A percentile compares a stretch with the other conserved stretches of the same genome.
phyloP scores from a whole-genome alignment of 2,797 vertebrate species.

The Pseudopleuronectes americanus region DNA sequence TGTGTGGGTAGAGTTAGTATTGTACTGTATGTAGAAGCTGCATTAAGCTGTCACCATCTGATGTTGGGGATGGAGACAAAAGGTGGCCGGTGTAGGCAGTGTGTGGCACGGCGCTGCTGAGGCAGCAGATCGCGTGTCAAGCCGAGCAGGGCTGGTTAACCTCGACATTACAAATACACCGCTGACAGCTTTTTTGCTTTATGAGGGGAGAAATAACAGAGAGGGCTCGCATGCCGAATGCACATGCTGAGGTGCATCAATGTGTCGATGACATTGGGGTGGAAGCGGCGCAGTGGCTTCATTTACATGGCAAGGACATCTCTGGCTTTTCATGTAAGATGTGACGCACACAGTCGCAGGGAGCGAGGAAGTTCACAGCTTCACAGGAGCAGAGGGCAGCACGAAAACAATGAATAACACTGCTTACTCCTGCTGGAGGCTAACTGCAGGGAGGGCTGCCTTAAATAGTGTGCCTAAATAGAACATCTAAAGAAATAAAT shows the following conservation, averaged over 20 bases:
- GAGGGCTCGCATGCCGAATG: background rate
- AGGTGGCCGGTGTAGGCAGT: constrained; percentile 59
- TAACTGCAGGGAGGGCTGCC: background rate
- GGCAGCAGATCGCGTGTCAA: constrained; percentile 62
- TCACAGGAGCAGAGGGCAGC: constrained; percentile 17
- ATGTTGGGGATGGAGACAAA: constrained; percentile 55
- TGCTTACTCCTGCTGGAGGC: background rate
- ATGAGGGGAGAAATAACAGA: constrained; percentile 24
- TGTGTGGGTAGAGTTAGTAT: constrained; percentile 18
- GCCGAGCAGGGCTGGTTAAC: constrained; percentile 64
- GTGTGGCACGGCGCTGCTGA: constrained; percentile 46
- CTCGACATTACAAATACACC: constrained; percentile 64
- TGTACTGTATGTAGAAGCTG: constrained; percentile 20
- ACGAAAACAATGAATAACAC: constrained; percentile 36
- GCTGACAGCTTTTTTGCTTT: constrained; percentile 57
- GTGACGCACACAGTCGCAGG: constrained; percentile 50
- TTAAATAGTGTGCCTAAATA: background rate
- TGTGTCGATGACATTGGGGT: constrained; percentile 45
- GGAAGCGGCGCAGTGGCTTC: constrained; percentile 25
- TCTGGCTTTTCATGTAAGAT: constrained; percentile 12
- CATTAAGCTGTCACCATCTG: constrained; percentile 47
- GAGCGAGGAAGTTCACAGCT: constrained; percentile 46
- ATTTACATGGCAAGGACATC: constrained; percentile 35
- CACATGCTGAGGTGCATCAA: constrained; percentile 50
- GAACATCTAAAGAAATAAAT: background rate